phyloP scores from a whole-genome alignment of 2,797 vertebrate genomes.

The Acridotheres tristis region DNA sequence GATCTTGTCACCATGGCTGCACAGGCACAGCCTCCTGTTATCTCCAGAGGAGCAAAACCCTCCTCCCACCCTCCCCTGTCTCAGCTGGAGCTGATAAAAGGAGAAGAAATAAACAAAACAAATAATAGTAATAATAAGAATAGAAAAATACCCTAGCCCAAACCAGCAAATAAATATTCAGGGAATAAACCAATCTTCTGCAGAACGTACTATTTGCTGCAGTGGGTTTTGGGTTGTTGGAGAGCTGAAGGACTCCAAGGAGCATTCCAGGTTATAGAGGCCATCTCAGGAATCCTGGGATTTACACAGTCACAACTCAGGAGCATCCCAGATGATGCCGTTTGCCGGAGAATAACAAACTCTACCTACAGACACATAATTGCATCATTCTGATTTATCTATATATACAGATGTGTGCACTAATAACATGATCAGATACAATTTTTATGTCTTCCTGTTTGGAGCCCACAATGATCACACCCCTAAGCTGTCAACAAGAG shows the following conservation, averaged over 20 bases:
- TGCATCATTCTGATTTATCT: not conserved
- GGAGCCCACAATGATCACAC: not conserved
- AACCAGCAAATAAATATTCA: not conserved
- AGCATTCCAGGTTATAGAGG: not conserved
- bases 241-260: not conserved
- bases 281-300: not conserved
- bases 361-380: not conserved
- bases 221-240: not conserved
- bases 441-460: not conserved
- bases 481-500: not conserved
- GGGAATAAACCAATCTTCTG: not conserved
- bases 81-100: conserved; percentile 64
- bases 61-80: conserved; percentile 53
- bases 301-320: not conserved
- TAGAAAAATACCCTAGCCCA: not conserved
- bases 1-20: conserved; percentile 70
- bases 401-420: rapidly evolving
- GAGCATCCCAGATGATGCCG: not conserved
- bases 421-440: not conserved
- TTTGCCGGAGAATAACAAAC: not conserved
- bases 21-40: conserved; percentile 64
- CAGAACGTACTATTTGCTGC: not conserved
- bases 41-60: conserved; percentile 64
- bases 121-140: not conserved
- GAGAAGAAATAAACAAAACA: conserved; percentile 46